A percentile compares a stretch with the other conserved stretches of the same genome.
Conservation (phyloP, 1,140 invertebrate species). For the Drosophila nikananu region DNA sequence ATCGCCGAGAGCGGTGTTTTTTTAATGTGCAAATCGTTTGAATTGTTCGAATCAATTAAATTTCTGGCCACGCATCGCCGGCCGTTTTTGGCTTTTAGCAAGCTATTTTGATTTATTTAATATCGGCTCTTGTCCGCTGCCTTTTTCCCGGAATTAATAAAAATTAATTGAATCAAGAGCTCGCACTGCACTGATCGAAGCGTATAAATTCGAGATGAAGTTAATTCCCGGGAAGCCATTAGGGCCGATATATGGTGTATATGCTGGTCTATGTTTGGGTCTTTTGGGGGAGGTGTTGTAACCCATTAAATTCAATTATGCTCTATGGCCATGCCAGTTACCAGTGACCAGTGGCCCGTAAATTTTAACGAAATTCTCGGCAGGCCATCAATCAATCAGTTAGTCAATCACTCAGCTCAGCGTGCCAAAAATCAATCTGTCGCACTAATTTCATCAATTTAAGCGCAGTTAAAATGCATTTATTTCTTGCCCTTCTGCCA, state of each 20-base stretch:
- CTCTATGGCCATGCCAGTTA: background rate
- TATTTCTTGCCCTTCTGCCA: background rate
- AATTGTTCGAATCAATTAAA: slow-evolving; percentile 60
- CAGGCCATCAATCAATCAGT: slow-evolving; percentile 46
- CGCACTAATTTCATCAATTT: slow-evolving; percentile 50
- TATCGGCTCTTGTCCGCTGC: slow-evolving; percentile 10
- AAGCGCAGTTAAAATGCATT: slow-evolving; percentile 23
- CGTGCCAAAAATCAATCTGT: slow-evolving; percentile 43
- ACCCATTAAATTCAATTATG: slow-evolving; percentile 41
- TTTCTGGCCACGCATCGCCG: slow-evolving; percentile 45
- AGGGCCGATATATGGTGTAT: background rate
- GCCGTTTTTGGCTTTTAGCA: slow-evolving; percentile 21
- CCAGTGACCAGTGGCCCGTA: slow-evolving; percentile 28
- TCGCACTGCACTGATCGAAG: slow-evolving; percentile 23
- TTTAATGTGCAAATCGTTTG: slow-evolving; percentile 56
- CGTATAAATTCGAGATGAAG: slow-evolving; percentile 24
- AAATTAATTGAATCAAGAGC: slow-evolving; percentile 44
- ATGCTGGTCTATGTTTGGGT: background rate
- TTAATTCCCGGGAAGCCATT: slow-evolving; percentile 20
- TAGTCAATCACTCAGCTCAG: slow-evolving; percentile 40
- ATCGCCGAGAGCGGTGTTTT: slow-evolving; percentile 26
- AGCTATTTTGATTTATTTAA: slow-evolving; percentile 47
- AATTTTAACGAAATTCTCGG: slow-evolving; percentile 38
- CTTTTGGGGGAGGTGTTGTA: background rate
- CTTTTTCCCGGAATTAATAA: slow-evolving; percentile 13